phyloP scores from a whole-genome alignment of 23 tunicate species.

The Ciona savignyi region DNA sequence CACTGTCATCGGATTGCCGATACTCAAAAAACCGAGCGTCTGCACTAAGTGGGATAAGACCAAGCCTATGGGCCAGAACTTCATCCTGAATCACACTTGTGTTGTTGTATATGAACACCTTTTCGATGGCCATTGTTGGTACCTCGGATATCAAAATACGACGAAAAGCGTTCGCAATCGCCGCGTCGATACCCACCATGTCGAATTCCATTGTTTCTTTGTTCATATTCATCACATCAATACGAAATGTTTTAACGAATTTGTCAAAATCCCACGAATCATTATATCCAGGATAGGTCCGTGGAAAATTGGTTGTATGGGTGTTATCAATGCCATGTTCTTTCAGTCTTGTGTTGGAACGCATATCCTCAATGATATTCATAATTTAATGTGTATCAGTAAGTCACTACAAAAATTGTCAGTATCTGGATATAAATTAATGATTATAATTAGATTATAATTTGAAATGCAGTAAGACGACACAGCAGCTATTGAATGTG shows the following conservation, averaged over 20 bases:
- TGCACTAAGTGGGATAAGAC: constrained; percentile 78
- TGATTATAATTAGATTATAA: too few relatives aligned
- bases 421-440: background rate
- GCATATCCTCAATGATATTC: constrained; percentile 57
- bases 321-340: constrained; percentile 69
- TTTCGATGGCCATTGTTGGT: constrained; percentile 97
- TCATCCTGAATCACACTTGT: constrained; percentile 94
- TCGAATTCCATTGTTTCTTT: constrained; percentile 73
- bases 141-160: constrained; percentile 88
- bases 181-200: constrained; percentile 85
- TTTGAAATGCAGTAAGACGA: too few relatives aligned
- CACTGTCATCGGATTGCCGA: constrained; percentile 26
- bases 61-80: constrained; percentile 87
- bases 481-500: too few relatives aligned
- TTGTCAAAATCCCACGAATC: constrained; percentile 63
- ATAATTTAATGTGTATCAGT: constrained; percentile 19
- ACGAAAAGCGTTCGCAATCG: constrained; percentile 87
- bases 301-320: constrained; percentile 65
- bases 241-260: constrained; percentile 44
- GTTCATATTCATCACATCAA: constrained; percentile 25
- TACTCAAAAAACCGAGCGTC: constrained; percentile 78
- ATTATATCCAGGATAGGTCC: constrained; percentile 46
- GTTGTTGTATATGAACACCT: constrained; percentile 72
- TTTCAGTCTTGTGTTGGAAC: constrained; percentile 45
- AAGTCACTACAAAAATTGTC: too few relatives aligned